These are phyloP conservation scores for Albula goreensis DNA, from an alignment of 2,113 vertebrate genomes.

Conservation along the genomic window DNA sequence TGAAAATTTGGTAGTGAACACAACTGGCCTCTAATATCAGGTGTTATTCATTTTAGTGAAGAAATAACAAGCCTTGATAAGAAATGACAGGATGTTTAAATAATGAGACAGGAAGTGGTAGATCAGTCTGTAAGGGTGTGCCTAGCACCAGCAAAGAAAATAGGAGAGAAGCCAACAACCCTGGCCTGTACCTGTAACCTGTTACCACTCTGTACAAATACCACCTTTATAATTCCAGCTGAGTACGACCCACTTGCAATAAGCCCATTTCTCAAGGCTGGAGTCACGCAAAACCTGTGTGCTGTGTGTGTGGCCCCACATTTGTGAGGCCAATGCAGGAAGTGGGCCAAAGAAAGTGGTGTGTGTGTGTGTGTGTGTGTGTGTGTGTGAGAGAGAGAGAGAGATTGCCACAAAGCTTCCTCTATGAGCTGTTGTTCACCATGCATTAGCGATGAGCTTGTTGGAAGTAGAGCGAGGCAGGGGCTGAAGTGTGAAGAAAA, in stretches of 20 bases:
- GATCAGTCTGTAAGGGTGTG: not conserved
- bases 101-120: constrained; percentile 7
- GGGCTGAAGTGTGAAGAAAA: constrained; percentile 5
- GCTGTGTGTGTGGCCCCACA: not conserved
- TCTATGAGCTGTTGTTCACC: not conserved
- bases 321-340: not conserved
- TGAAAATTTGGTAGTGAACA: not conserved
- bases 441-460: not conserved
- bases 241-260: not conserved
- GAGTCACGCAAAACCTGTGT: not conserved
- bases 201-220: not conserved
- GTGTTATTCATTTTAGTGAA: not conserved
- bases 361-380: not conserved
- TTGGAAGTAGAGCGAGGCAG: not conserved
- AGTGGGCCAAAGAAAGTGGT: constrained; percentile 1
- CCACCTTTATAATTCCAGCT: not conserved
- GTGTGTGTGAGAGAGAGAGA: not conserved
- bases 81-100: constrained; percentile 15
- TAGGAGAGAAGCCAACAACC: not conserved
- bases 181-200: not conserved
- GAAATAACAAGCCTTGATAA: not conserved
- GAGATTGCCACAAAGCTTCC: not conserved
- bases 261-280: not conserved
- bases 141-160: not conserved
- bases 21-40: not conserved